Base-by-base conservation (phyloP, 2,797 vertebrate species). In the Schizopygopsis malacanthus region DNA sequence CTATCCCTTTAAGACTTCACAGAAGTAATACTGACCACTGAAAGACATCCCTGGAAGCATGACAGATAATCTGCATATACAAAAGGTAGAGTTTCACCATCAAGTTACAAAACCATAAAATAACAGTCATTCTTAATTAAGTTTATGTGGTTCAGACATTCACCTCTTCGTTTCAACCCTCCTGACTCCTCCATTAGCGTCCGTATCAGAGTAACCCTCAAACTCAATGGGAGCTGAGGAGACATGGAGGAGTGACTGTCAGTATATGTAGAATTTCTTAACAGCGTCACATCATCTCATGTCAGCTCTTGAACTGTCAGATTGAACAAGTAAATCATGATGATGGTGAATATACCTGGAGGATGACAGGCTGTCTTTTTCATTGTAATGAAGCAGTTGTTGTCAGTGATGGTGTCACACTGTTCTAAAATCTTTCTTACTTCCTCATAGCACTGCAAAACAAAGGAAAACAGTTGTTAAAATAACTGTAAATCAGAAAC, bases 381-480 rank as follows among this genome's bases (percentile, higher is more conserved):
- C 59, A 90, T 94, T 92, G 94, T 92, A 89, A 99, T 96, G 91
- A 99, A 99, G 78, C 63, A 79, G 83, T 98, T 94, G 82, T 97
- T 96, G 92, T 98, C 97, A 0, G 91, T 87, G 3, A 93, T 92
- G 47, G 97, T 92, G 28, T 94, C 87, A 69, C 98, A 99, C 67
- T 92, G 90, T 89, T 98, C 98, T 87, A 99, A 91, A 33, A 91
- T 89, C 86, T 93, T 92, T 82, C 98, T 96, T 84, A 97, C 97
- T 86, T 97, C 96, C 90, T 99, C 98, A 0, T 97, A 96, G 54
- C 93, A 90, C 98, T 99, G 72, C 28, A 50, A 86, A 73, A 72
- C 52, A 65, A 50, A 75, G 22, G 6, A 63, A 43, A 16, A 52
- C 18, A 37, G n/a, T 4, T 28, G 1, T 25, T 73, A 20, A 10